Base-by-base conservation (phyloP, 2,113 vertebrate genomes). In the Microcebus ravelobensis region DNA sequence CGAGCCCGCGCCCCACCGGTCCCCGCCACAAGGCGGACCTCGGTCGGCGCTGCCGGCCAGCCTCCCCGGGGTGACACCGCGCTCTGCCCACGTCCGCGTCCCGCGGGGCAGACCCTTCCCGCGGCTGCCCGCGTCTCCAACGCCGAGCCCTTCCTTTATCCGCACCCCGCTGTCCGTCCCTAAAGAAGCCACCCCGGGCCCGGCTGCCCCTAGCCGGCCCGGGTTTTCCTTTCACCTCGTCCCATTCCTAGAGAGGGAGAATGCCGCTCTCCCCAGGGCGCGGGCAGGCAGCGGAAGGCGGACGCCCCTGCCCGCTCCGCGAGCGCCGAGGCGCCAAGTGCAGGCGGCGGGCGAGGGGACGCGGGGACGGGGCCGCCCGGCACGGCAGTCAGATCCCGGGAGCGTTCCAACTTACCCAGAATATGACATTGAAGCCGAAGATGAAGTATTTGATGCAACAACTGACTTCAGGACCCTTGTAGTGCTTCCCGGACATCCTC, bases 371-470 rank as follows among this genome's bases (percentile, higher is more conserved):
- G 84, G 88, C 34, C 71, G 42, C 91, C 81, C 36, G 13, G 59
- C 70, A 45, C 94, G 5, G 42, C 23, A 73, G 59, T 82, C 71
- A 52, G 70, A 96, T 31, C 87, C 67, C 50, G 70, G 63, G 82
- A 85, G 87, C 87, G 55, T 87, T 85, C 86, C 84, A 97, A 98
- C 99, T 99, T 98, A 99, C 99, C 99, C 99, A 99, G 98, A 99
- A 99, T 97, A 99, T 99, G 96, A 99, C 99, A 98, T 99, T 99
- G 99, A 99, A 99, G 94, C 99, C 99, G 89, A 99, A 99, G 93
- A 99, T 99, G 97, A 99, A 99, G 96, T 99, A 99, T 98, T 99
- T 99, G 98, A 99, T 99, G 98, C 99, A 99, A 99, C 99, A 99
- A 98, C 99, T 99, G 98, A 99, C 99, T 99, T 99, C 99, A 57